Conservation (phyloP, 1,140 invertebrate genomes). For the Paraescarpia echinospica region DNA sequence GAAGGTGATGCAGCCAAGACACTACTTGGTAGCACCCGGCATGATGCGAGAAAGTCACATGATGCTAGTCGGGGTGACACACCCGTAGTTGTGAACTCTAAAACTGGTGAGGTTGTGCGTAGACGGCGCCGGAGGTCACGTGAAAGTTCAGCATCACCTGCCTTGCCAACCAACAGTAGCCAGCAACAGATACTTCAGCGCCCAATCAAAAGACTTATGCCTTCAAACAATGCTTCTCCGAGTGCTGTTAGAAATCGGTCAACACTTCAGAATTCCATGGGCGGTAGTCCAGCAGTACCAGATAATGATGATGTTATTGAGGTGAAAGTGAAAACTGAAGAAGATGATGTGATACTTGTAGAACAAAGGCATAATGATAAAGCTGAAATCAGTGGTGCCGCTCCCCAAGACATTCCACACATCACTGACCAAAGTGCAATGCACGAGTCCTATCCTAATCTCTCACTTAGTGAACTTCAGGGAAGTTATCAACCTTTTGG, state of each 20-base stretch:
- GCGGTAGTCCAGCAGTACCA: no score
- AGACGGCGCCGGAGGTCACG: not conserved
- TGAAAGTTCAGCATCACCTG: not conserved
- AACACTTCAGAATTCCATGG: no score
- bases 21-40: not conserved
- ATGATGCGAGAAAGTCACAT: not conserved
- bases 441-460: not conserved
- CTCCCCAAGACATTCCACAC: not conserved
- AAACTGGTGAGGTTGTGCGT: not conserved
- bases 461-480: not conserved
- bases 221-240: no score
- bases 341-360: not conserved
- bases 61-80: not conserved
- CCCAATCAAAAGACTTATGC: not conserved
- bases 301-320: not conserved
- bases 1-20: not conserved
- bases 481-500: not conserved
- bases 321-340: not conserved
- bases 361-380: not conserved
- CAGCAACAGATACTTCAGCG: not conserved
- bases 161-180: not conserved
- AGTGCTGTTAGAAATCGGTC: no score
- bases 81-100: not conserved
- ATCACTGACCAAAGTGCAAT: not conserved
- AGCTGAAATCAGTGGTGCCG: not conserved